Base-by-base conservation (phyloP, 2,113 vertebrate genomes). In the Misgurnus mizolepis region DNA sequence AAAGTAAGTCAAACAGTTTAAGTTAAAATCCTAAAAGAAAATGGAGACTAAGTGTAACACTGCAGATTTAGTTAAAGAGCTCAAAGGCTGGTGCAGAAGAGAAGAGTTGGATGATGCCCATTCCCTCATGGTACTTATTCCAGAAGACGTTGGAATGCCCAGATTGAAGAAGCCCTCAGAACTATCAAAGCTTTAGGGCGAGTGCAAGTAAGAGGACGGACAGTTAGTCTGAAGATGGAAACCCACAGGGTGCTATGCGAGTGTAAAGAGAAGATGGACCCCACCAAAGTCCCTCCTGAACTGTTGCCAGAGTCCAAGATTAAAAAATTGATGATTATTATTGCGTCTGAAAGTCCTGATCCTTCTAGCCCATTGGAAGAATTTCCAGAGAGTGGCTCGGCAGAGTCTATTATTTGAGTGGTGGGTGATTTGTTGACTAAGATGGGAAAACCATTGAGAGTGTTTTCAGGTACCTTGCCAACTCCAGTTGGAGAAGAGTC, bases 401-500 rank as follows among this genome's bases (percentile, higher is more conserved):
- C 69, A 10, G 79, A 80, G 49, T 80, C 69, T 53, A 77, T 82
- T 50, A 62, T 62, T 39, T 6, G 43, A 15, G 73, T 55, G 0
- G 55, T 81, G 1, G 80, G 80, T 18, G 65, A 81, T 14, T 5
- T 81, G 47, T 53, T 81, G 7, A 7, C 17, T 1, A 76, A 81
- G 55, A 69, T 67, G 15, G 78, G 49, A 11, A 72, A 40, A 49
- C 78, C 78, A 7, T 66, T 61, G 0, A 11, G 17, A 1, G 79
- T 12, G 27, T 34, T 34, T 34, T 34, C 27, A 34, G 27, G 27
- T 34, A 34, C 27, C 27, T 34, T 34, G 27, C 78, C 80, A 47
- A 68, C 56, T 22, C 78, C 82, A 17, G 58, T 67, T 2, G 71
- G 78, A 8, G 82, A 83, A 58, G 66, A 83, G 27, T 34, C 43